Percentiles rank a stretch among this genome's conserved stretches.
Evolutionary conservation across 2,797 vertebrate species (phyloP).

Genomic region (Antrozous pallidus): DNA sequence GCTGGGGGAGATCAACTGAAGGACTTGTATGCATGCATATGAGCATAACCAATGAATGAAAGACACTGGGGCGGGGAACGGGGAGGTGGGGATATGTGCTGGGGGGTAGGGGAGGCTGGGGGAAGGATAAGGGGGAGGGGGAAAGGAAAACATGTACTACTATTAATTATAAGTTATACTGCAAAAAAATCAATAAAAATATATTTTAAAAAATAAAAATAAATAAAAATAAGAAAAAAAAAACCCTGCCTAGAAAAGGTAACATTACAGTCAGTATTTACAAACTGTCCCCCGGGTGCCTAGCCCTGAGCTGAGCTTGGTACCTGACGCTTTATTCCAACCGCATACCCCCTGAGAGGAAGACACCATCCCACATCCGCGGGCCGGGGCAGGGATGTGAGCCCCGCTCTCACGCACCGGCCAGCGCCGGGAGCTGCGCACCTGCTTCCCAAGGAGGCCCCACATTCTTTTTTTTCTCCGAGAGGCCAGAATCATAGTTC

Average conservation of each 20-base stretch:
- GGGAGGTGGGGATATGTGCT: too few relatives aligned
- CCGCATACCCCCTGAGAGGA: neutral
- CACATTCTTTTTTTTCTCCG: neutral
- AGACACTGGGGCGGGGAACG: too few relatives aligned
- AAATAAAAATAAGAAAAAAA: too few relatives aligned
- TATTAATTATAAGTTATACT: too few relatives aligned
- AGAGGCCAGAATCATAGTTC: neutral
- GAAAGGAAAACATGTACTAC: too few relatives aligned
- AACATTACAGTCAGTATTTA: neutral
- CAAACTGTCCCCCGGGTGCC: rapidly evolving
- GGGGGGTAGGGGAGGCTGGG: too few relatives aligned
- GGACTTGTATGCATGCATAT: too few relatives aligned
- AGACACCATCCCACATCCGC: neutral
- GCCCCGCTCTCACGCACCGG: neutral
- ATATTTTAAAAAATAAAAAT: too few relatives aligned
- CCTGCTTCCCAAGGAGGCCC: rapidly evolving
- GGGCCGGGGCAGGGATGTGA: neutral
- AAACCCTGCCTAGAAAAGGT: neutral
- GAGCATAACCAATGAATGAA: too few relatives aligned
- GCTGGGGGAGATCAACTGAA: too few relatives aligned
- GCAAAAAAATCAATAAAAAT: too few relatives aligned
- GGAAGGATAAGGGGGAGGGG: too few relatives aligned
- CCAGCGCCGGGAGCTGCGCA: neutral
- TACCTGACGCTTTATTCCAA: neutral
- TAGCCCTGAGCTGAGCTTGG: neutral